Evolutionary conservation across 2,113 vertebrate species (phyloP).

Genomic region (Salminus brasiliensis): DNA sequence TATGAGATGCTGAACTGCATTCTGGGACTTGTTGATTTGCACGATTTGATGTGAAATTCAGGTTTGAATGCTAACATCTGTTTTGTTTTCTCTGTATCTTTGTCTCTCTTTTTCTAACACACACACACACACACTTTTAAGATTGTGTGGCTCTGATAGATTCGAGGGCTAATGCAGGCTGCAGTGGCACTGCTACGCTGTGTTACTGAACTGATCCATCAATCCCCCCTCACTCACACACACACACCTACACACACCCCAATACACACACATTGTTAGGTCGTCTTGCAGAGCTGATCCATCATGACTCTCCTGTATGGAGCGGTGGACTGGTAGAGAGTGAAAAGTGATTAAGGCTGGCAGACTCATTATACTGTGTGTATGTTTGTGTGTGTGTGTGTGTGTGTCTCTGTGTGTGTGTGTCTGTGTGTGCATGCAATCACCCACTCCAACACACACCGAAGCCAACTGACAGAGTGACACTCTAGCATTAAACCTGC

Average conservation of each 20-base stretch:
- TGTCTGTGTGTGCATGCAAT: constrained; percentile 22
- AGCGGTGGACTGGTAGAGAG: background rate
- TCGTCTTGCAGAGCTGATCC: constrained; percentile 38
- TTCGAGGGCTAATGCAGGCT: constrained; percentile 35
- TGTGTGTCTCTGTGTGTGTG: background rate
- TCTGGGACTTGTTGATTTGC: background rate
- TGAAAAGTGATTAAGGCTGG: constrained; percentile 42
- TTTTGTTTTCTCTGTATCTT: background rate
- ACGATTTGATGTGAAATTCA: background rate
- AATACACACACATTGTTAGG: constrained; percentile 24
- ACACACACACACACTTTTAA: background rate
- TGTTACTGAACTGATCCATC: constrained; percentile 48
- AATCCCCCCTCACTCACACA: background rate
- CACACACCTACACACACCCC: background rate
- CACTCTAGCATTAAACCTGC: constrained; percentile 16
- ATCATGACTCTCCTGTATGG: constrained; percentile 29
- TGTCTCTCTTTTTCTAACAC: background rate
- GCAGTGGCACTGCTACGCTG: constrained; percentile 36
- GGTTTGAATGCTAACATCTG: background rate
- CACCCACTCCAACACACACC: constrained; percentile 17
- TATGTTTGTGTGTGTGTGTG: background rate
- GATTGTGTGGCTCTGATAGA: constrained; percentile 33
- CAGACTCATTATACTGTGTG: constrained; percentile 25
- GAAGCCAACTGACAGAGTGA: background rate
- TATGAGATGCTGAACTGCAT: background rate